A percentile compares a stretch with the other conserved stretches of the same genome.
phyloP scores from a whole-genome alignment of 2,113 vertebrate species.

The Cettia cetti region DNA sequence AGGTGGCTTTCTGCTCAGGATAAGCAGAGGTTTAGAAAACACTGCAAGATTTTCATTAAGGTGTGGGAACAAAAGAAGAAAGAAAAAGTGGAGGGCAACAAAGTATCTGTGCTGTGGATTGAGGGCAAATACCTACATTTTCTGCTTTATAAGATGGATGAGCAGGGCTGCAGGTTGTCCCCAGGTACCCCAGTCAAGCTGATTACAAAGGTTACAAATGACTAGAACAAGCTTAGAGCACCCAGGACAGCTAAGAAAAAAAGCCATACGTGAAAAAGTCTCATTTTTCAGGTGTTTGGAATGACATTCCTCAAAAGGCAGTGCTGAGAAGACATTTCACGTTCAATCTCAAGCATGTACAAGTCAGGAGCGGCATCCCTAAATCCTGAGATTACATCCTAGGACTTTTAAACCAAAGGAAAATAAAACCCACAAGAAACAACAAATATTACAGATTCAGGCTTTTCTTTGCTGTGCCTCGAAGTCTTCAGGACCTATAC shows the following conservation, averaged over 20 bases:
- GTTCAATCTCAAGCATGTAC: background rate
- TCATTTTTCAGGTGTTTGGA: background rate
- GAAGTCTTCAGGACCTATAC: background rate
- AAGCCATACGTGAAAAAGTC: background rate
- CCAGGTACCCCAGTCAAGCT: background rate
- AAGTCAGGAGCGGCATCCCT: background rate
- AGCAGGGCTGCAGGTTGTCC: background rate
- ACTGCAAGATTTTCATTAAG: background rate
- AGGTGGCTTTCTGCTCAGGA: background rate
- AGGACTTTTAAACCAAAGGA: background rate
- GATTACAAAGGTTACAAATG: slow-evolving; percentile 15
- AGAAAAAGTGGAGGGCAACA: background rate
- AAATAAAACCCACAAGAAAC: background rate
- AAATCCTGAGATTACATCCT: background rate
- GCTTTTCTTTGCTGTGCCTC: background rate
- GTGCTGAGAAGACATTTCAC: background rate
- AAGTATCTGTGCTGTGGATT: background rate
- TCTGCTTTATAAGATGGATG: background rate
- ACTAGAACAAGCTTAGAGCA: background rate
- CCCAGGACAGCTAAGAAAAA: background rate
- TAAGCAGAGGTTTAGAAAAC: background rate
- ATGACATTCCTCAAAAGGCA: background rate
- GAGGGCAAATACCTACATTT: background rate
- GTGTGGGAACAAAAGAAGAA: background rate
- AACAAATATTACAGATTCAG: background rate